Base-by-base conservation (phyloP, 2,888 invertebrate genomes). In the Oeneis ivallda region DNA sequence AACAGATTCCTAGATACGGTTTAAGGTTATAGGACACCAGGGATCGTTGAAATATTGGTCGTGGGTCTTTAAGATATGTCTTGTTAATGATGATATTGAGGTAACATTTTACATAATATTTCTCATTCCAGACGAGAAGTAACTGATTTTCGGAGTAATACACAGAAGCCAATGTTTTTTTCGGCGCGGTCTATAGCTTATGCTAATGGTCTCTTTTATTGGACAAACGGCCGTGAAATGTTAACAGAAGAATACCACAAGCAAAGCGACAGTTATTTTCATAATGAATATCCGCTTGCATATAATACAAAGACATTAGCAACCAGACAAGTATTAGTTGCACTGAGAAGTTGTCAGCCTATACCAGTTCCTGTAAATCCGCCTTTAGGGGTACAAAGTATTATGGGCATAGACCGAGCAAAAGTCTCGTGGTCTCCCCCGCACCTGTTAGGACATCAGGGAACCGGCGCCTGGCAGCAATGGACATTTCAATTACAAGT, bases 361-460 rank as follows among this genome's bases (percentile, higher is more conserved):
- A 93, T 94, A 68, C 96, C 96, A 0, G 93, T 95, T 43, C 96
- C 96, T 1, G 94, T 95, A 0, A 95, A 95, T 77, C 95, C 96
- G 0, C 98, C 98, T 0, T 93, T 94, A 1, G 93, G 94, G 1
- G 93, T 98, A 2, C 96, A 97, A 83, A 97, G 96, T 19, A 93
- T 98, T 66, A 94, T 98, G 83, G 96, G 96, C 0, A 93, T 94
- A 0, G 93, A 93, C 69, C 92, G 94, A 45, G 97, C 97, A 0
- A 95, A 95, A 78, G 94, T 97, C 0, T 94, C 94, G 0, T 98
- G 98, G 98, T 93, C 94, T 32, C 93, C 94, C 1, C 98, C 98
- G 0, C 95, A 96, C 83, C 86, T 95, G 34, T 80, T 96, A 59
- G 94, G 94, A 0, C 94, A 94, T 45, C 96, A 97, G 83, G 95